Base-by-base conservation (phyloP, 2,113 vertebrate genomes). In the Dendrocopos noguchii region DNA sequence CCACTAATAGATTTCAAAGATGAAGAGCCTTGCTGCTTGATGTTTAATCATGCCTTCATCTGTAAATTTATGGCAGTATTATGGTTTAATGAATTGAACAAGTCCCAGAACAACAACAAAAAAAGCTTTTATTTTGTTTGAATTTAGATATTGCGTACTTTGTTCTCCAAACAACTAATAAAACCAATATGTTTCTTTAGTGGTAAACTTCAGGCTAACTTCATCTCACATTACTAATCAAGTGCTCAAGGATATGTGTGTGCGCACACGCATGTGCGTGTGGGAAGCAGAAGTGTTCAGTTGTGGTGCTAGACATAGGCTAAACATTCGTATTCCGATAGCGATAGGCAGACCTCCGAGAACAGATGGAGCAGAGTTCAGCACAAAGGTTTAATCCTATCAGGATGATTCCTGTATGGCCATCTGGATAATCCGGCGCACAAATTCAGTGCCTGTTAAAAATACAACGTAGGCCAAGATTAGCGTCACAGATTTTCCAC, bases 361-460 rank as follows among this genome's bases (percentile, higher is more conserved):
- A 98, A 98, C 99, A 99, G 98, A 99, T 99, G 98, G 98, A 98
- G 97, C 95, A 46, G 97, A 98, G 98, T 98, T 98, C 98, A 98
- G 98, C 98, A 98, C 98, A 98, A 98, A 99, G 98, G 98, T 98
- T 98, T 99, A 99, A 99, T 99, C 98, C 98, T 99, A 98, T 99
- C 98, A 99, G 98, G 98, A 98, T 97, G 98, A 98, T 98, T 98
- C 98, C 98, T 98, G 98, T 98, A 98, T 98, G 98, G 97, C 98
- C 99, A 99, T 99, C 98, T 99, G 99, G 98, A 98, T 99, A 98
- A 99, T 98, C 98, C 98, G 39, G 96, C 77, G 86, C 98, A 98
- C 98, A 97, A 98, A 98, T 98, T 98, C 98, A 98, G 98, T 92
- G 98, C 97, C 98, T 98, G 98, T 98, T 98, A 98, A 98, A 98